Conservation (phyloP, 2,888 invertebrate species). For the Eupithecia tripunctaria region DNA sequence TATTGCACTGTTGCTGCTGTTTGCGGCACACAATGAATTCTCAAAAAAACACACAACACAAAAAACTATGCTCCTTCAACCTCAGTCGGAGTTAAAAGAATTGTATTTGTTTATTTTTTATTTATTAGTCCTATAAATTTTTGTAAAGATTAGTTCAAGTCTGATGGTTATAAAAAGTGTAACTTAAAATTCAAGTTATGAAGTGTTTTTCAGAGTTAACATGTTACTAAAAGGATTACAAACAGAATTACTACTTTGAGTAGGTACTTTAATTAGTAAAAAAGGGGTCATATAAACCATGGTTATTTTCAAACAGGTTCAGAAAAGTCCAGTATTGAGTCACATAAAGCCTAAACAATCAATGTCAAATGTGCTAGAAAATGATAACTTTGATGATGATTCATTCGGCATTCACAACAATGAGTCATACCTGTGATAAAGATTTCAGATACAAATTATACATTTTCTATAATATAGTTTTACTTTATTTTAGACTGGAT, state of each 20-base stretch:
- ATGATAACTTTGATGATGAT: slow-evolving; percentile 50
- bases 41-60: not conserved
- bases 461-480: not conserved
- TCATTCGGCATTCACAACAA: slow-evolving; percentile 43
- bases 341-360: slow-evolving; percentile 43
- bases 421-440: slow-evolving; percentile 3
- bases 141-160: too few relatives aligned
- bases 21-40: not conserved
- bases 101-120: too few relatives aligned
- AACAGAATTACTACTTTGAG: too few relatives aligned
- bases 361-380: slow-evolving; percentile 49
- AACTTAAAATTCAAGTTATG: too few relatives aligned
- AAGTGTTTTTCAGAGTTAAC: too few relatives aligned
- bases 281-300: too few relatives aligned
- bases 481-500: not conserved
- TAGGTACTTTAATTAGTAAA: too few relatives aligned
- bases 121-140: too few relatives aligned
- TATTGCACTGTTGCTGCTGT: not conserved
- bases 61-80: not conserved
- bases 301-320: not conserved
- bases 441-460: not conserved
- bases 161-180: too few relatives aligned
- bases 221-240: too few relatives aligned
- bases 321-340: not conserved
- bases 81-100: too few relatives aligned